Evolutionary conservation across 2,113 vertebrate species (phyloP).

Genomic region (Dipodomys merriami): DNA sequence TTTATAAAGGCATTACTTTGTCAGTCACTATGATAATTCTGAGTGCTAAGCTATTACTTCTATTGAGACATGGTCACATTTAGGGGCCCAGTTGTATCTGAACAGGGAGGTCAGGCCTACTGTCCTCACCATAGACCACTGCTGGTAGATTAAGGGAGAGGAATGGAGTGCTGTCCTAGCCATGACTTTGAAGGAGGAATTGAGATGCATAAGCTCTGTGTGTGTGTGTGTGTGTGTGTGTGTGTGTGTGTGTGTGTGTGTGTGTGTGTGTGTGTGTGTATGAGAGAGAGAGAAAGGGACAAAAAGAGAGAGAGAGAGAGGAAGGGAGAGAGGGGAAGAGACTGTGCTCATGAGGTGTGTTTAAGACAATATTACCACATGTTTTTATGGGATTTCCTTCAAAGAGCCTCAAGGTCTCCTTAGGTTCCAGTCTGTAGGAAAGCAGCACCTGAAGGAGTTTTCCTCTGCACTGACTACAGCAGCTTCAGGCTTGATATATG

Average conservation of each 20-base stretch:
- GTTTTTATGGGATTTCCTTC: neutral
- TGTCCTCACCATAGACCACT: neutral
- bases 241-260: neutral
- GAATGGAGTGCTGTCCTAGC: neutral
- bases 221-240: neutral
- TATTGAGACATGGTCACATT: conserved; percentile 5
- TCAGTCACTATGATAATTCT: neutral
- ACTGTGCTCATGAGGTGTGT: neutral
- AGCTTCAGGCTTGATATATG: neutral
- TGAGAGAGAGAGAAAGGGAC: too few relatives aligned
- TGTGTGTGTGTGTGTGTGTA: too few relatives aligned
- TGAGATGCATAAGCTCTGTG: neutral
- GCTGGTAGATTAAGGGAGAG: neutral
- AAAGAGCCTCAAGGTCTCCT: neutral
- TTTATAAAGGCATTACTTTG: neutral
- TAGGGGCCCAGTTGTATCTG: neutral
- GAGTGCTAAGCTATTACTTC: conserved; percentile 39
- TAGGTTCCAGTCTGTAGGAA: neutral
- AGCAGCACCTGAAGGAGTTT: neutral
- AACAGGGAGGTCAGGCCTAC: neutral
- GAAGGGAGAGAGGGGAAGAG: too few relatives aligned
- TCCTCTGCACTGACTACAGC: neutral
- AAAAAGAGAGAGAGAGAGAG: too few relatives aligned
- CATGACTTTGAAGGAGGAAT: neutral
- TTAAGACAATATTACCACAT: neutral